These are phyloP conservation scores for Oceanodroma leucorhoa DNA, from an alignment of 2,797 vertebrate genomes.

Conservation along the genomic window DNA sequence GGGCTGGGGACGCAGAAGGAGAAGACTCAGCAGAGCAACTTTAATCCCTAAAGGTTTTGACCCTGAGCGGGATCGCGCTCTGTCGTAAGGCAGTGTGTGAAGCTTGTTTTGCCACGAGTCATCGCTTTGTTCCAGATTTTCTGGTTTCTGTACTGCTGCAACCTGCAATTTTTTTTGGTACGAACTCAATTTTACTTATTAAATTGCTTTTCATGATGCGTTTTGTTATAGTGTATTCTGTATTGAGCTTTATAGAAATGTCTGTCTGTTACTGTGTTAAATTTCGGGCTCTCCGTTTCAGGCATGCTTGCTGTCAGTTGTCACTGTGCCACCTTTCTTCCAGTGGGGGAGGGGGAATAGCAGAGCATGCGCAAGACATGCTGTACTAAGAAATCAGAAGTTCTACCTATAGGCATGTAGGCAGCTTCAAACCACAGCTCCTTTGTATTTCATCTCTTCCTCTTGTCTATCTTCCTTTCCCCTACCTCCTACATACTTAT, in stretches of 20 bases:
- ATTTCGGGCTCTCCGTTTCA: not conserved
- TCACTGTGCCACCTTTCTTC: not conserved
- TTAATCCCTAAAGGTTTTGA: not conserved
- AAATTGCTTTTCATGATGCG: not conserved
- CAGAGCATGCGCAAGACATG: fast-evolving
- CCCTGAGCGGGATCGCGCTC: not conserved
- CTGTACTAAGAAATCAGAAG: not conserved
- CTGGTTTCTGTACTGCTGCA: not conserved
- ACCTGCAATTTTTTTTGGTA: not conserved
- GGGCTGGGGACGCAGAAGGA: not conserved
- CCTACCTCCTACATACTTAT: not conserved
- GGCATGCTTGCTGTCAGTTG: not conserved
- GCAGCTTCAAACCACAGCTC: conserved; percentile 22
- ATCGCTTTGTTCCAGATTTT: conserved; percentile 40
- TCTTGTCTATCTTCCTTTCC: not conserved
- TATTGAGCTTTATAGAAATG: not conserved
- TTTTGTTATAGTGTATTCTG: not conserved
- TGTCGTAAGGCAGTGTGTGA: not conserved
- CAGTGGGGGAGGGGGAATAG: not conserved
- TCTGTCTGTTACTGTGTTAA: not conserved
- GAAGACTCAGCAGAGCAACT: not conserved
- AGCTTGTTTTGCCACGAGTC: not conserved
- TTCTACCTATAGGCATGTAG: not conserved
- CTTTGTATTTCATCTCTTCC: conserved; percentile 14
- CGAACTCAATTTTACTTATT: not conserved